Conservation (phyloP, 2,113 vertebrate species). For the Thunnus thynnus region DNA sequence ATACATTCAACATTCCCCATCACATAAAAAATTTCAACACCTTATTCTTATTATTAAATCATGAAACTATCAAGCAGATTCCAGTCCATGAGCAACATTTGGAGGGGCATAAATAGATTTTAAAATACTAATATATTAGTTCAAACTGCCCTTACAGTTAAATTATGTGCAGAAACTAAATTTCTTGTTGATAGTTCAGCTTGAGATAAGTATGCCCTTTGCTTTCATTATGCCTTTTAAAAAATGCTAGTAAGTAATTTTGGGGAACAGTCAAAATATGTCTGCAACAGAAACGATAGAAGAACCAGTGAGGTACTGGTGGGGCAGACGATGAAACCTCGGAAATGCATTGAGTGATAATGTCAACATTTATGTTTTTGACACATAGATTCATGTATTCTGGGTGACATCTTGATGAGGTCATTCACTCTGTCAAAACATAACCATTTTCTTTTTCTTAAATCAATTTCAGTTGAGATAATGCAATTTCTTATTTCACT, state of each 20-base stretch:
- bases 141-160: no score
- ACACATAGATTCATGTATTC: constrained; percentile 24
- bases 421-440: constrained; percentile 64
- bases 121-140: neutral
- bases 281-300: neutral
- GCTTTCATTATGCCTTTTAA: neutral
- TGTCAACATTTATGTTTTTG: neutral
- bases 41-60: neutral
- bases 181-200: no score
- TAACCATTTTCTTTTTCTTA: constrained; percentile 50
- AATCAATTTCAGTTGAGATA: constrained; percentile 76
- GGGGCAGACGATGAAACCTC: constrained; percentile 5
- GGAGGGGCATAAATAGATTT: neutral
- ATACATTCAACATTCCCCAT: neutral
- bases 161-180: no score
- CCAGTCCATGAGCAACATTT: neutral
- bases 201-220: neutral
- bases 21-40: neutral
- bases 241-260: neutral
- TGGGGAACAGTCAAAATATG: neutral
- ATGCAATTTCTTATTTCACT: constrained; percentile 71
- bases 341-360: constrained; percentile 26
- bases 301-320: neutral
- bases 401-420: constrained; percentile 42
- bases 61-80: neutral